phyloP scores from a whole-genome alignment of 2,888 invertebrate genomes.

The Ophion slaviceki region DNA sequence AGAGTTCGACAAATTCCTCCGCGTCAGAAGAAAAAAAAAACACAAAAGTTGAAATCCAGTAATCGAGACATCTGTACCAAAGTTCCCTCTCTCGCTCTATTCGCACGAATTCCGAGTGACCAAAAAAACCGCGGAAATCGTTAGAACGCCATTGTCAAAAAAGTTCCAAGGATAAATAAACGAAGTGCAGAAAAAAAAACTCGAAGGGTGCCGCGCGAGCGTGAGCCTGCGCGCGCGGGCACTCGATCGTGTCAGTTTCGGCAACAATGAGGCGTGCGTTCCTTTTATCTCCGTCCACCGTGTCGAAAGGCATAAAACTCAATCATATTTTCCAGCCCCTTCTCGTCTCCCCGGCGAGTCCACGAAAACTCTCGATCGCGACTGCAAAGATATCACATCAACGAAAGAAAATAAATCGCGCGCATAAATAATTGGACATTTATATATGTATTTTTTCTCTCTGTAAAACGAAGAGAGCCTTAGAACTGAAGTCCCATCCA shows the following conservation, averaged over 20 bases:
- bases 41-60: constrained; percentile 20
- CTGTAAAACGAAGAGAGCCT: neutral
- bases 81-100: too few relatives aligned
- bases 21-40: constrained; percentile 35
- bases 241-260: constrained; percentile 69
- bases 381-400: too few relatives aligned
- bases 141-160: constrained; percentile 71
- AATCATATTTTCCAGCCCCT: constrained; percentile 11
- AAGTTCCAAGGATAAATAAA: constrained; percentile 27
- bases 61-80: too few relatives aligned
- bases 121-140: constrained; percentile 66
- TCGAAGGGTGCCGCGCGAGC: constrained; percentile 48
- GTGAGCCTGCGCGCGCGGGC: neutral
- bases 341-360: neutral
- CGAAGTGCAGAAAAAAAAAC: constrained; percentile 56
- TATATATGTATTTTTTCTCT: neutral
- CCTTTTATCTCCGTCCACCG: constrained; percentile 53
- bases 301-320: constrained; percentile 1
- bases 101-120: constrained; percentile 12
- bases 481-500: neutral
- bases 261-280: constrained; percentile 64
- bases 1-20: constrained; percentile 12
- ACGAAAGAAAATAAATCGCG: neutral
- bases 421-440: neutral
- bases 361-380: neutral